Conservation (phyloP, 2,113 vertebrate species). For the Heterochromis multidens region DNA sequence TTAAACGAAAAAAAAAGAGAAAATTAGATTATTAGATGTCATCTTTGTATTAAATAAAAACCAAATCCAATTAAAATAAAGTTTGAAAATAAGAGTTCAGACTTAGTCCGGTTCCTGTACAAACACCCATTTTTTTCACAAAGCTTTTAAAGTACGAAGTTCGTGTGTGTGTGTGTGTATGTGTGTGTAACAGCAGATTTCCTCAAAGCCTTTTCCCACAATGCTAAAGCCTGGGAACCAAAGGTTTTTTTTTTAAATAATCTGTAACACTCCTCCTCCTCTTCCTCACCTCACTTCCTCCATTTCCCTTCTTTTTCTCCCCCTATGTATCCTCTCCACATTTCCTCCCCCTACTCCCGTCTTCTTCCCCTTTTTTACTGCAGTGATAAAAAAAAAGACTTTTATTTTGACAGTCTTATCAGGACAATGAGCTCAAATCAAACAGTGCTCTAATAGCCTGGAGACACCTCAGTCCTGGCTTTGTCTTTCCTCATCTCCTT, state of each 20-base stretch:
- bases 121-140: not conserved
- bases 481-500: slow-evolving; percentile 1
- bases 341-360: not conserved
- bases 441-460: slow-evolving; percentile 42
- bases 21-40: not conserved
- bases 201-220: slow-evolving; percentile 53
- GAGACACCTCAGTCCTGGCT: slow-evolving; percentile 22
- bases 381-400: slow-evolving; percentile 12
- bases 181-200: slow-evolving; percentile 8
- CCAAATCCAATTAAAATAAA: not conserved
- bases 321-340: not conserved
- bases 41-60: not conserved
- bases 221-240: slow-evolving; percentile 47
- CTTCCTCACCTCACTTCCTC: not conserved
- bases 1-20: no score
- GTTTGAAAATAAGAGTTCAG: not conserved
- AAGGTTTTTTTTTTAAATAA: not conserved
- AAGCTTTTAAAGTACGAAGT: not conserved
- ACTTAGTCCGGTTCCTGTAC: not conserved
- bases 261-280: not conserved
- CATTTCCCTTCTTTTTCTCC: not conserved
- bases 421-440: slow-evolving; percentile 53
- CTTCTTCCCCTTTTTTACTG: not conserved
- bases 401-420: slow-evolving; percentile 48
- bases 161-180: not conserved